A percentile compares a stretch with the other conserved stretches of the same genome.
phyloP scores from a whole-genome alignment of 2,113 vertebrate genomes.

The Eptesicus fuscus region DNA sequence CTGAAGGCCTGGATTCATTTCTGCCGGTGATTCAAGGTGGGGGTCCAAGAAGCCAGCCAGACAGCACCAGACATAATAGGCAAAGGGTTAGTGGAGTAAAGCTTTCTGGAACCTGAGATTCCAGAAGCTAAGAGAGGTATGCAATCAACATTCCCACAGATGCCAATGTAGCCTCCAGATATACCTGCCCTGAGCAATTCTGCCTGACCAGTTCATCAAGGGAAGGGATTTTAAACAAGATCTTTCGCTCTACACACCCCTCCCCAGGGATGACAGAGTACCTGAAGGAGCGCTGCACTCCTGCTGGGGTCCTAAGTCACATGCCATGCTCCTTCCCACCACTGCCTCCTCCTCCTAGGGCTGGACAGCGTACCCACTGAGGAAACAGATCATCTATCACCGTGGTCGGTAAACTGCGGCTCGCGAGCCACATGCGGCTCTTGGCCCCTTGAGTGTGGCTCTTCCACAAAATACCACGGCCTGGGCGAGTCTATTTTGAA shows the following conservation, averaged over 20 bases:
- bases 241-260: background rate
- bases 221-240: background rate
- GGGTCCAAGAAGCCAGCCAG: background rate
- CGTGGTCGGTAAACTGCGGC: too few relatives aligned
- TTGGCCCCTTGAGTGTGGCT: too few relatives aligned
- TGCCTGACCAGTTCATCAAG: background rate
- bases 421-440: too few relatives aligned
- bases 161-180: background rate
- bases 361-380: background rate
- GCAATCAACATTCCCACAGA: background rate
- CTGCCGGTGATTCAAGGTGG: background rate
- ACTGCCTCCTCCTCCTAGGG: background rate
- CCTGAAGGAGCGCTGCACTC: background rate
- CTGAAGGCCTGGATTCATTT: background rate
- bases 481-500: too few relatives aligned
- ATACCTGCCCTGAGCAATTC: background rate
- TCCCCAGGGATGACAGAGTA: background rate
- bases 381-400: background rate
- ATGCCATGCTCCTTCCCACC: background rate
- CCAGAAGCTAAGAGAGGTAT: background rate
- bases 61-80: background rate
- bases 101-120: background rate
- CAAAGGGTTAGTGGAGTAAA: background rate
- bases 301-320: background rate
- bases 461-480: too few relatives aligned